Conservation (phyloP, 92 coral and sea anemone species). For the Heteractis magnifica region DNA sequence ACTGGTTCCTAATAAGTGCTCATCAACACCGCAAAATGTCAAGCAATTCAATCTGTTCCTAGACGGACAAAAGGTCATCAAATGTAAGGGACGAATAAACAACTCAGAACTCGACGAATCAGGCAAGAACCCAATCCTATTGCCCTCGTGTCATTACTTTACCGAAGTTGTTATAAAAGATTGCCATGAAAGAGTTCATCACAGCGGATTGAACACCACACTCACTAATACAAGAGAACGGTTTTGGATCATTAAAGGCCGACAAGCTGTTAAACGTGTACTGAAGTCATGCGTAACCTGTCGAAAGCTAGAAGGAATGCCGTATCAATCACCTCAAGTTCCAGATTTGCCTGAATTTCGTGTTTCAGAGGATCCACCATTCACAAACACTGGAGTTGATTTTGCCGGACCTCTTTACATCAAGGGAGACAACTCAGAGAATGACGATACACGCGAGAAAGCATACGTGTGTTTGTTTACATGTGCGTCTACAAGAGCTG, state of each 20-base stretch:
- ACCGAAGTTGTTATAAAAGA: slow-evolving; percentile 45
- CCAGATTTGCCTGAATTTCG: slow-evolving; percentile 33
- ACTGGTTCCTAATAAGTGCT: neutral
- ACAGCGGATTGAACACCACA: slow-evolving; percentile 47
- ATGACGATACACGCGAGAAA: neutral
- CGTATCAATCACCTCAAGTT: slow-evolving; percentile 16
- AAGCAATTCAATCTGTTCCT: slow-evolving; percentile 29
- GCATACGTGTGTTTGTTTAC: slow-evolving; percentile 51
- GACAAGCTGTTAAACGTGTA: slow-evolving; percentile 32
- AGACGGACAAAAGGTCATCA: slow-evolving; percentile 25
- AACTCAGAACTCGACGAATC: slow-evolving; percentile 34
- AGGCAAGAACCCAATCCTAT: slow-evolving; percentile 46
- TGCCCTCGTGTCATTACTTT: slow-evolving; percentile 36
- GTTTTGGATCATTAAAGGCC: slow-evolving; percentile 37
- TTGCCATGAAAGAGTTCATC: slow-evolving; percentile 43
- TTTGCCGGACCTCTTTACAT: slow-evolving; percentile 25
- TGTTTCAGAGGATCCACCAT: slow-evolving; percentile 32
- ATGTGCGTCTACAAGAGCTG: slow-evolving; percentile 53
- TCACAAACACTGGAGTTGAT: slow-evolving; percentile 17
- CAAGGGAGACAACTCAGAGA: neutral
- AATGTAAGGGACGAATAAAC: slow-evolving; percentile 46
- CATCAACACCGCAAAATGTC: neutral
- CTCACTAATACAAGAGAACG: slow-evolving; percentile 32
- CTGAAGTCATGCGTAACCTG: slow-evolving; percentile 26
- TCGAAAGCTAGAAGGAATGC: slow-evolving; percentile 32